These are phyloP conservation scores for Ammospiza caudacuta DNA, from an alignment of 2,113 vertebrate genomes.

Conservation along the genomic window DNA sequence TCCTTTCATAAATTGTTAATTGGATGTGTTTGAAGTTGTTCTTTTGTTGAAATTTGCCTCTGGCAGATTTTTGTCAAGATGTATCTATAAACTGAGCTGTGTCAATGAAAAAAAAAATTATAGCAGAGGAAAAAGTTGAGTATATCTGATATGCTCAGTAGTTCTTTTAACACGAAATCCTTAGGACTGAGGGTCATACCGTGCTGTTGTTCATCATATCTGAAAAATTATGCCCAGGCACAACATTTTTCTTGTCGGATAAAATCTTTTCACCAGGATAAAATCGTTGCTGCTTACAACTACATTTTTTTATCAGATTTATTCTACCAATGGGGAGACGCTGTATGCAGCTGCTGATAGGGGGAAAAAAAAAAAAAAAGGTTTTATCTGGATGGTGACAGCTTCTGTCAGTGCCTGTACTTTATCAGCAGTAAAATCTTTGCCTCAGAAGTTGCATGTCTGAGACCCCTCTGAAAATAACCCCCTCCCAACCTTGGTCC, in stretches of 20 bases:
- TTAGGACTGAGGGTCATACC: conserved; percentile 9
- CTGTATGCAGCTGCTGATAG: neutral
- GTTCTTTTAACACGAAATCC: conserved; percentile 17
- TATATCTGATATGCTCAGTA: neutral
- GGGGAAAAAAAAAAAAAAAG: neutral
- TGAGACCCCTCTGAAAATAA: neutral
- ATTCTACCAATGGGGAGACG: neutral
- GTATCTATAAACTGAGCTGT: conserved; percentile 15
- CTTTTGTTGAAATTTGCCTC: conserved; percentile 50
- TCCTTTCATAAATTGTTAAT: conserved; percentile 59
- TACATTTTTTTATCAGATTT: conserved; percentile 57
- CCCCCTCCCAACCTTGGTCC: neutral
- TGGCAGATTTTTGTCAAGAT: conserved; percentile 39
- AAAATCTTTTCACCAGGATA: conserved; percentile 46
- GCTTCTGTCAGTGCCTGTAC: neutral
- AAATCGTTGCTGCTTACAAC: conserved; percentile 42
- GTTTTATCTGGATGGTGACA: neutral
- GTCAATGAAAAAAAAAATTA: neutral
- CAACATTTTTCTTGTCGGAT: conserved; percentile 21
- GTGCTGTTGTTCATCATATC: conserved; percentile 17
- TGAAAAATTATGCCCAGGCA: conserved; percentile 44
- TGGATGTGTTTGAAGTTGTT: conserved; percentile 45
- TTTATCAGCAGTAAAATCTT: conserved; percentile 2
- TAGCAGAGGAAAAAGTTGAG: conserved; percentile 3
- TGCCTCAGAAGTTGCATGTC: neutral